These are phyloP conservation scores for Salvelinus alpinus DNA, from an alignment of 2,113 vertebrate genomes.

Conservation along the genomic window DNA sequence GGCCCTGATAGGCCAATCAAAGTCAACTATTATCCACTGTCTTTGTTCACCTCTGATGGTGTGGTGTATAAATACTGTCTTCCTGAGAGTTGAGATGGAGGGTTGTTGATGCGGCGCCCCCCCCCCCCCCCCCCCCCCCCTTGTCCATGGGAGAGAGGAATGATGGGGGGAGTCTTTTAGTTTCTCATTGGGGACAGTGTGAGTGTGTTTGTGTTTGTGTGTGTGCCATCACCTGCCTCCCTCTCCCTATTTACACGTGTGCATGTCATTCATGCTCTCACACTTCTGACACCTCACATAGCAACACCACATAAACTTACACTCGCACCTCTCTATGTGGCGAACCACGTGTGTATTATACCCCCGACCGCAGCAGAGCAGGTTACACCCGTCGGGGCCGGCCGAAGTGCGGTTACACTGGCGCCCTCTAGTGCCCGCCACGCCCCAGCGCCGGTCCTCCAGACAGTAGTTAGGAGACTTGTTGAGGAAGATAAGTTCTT, in stretches of 20 bases:
- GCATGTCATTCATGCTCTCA: slow-evolving; percentile 93
- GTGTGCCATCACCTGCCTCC: neutral
- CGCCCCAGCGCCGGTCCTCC: slow-evolving; percentile 81
- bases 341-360: slow-evolving; percentile 95
- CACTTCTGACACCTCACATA: slow-evolving; percentile 91
- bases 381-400: slow-evolving; percentile 85
- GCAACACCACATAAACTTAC: slow-evolving; percentile 98
- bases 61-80: neutral
- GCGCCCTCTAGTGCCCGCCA: slow-evolving; percentile 87
- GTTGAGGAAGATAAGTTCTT: slow-evolving; percentile 88
- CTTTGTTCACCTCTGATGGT: neutral
- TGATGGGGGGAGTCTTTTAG: neutral
- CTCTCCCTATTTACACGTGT: slow-evolving; percentile 87
- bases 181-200: neutral
- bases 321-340: slow-evolving; percentile 88
- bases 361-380: slow-evolving; percentile 92
- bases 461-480: slow-evolving; percentile 96
- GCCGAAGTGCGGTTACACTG: slow-evolving; percentile 87
- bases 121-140: neutral
- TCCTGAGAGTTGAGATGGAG: neutral
- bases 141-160: neutral
- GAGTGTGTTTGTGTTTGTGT: neutral
- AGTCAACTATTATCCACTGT: neutral
- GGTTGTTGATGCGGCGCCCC: neutral
- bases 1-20: neutral